A percentile compares a stretch with the other conserved stretches of the same genome.
Conservation (phyloP, 2,888 invertebrate species). For the Drosophila macrospina region DNA sequence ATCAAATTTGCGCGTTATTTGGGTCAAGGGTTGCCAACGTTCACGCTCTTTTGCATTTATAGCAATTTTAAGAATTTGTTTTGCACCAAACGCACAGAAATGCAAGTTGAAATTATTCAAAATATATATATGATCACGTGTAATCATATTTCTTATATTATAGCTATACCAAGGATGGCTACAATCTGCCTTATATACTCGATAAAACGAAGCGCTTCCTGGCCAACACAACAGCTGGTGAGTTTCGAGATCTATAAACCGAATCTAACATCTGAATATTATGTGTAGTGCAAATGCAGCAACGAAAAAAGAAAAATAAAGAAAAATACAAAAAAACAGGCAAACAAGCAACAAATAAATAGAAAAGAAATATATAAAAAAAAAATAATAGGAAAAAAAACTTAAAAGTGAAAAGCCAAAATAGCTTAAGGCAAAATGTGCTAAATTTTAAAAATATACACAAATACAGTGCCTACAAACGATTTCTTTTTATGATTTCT, state of each 20-base stretch:
- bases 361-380: constrained; percentile 19
- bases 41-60: constrained; percentile 85
- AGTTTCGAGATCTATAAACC: constrained; percentile 44
- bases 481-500: constrained; percentile 36
- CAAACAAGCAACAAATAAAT: constrained; percentile 35
- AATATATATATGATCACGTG: not conserved
- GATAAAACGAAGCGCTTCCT: constrained; percentile 85
- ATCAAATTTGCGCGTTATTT: constrained; percentile 85
- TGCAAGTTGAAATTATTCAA: constrained; percentile 72
- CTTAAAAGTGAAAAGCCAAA: constrained; percentile 38
- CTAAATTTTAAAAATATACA: constrained; percentile 80
- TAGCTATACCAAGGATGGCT: constrained; percentile 85
- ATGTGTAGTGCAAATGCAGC: constrained; percentile 74
- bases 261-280: not conserved
- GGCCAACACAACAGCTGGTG: constrained; percentile 85
- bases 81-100: constrained; percentile 85
- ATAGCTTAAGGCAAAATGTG: constrained; percentile 65
- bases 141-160: constrained; percentile 19
- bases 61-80: constrained; percentile 85
- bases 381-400: constrained; percentile 21
- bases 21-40: constrained; percentile 85
- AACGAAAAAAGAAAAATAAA: constrained; percentile 27
- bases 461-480: constrained; percentile 47
- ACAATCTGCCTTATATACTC: constrained; percentile 85
- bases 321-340: constrained; percentile 35